Conservation (phyloP, 2,888 invertebrate genomes). For the Xanthorhoe designata region DNA sequence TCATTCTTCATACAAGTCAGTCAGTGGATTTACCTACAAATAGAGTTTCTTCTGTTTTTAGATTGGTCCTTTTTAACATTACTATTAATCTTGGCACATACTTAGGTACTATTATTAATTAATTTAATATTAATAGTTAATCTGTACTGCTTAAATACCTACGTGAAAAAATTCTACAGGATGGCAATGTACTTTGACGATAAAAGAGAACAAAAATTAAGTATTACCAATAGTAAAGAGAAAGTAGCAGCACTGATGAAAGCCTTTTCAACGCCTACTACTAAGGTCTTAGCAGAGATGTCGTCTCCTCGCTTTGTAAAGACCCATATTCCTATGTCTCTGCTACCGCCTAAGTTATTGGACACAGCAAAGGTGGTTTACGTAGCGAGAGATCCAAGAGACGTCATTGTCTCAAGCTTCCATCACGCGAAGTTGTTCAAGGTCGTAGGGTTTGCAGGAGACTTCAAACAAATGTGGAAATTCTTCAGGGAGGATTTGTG, state of each 20-base stretch:
- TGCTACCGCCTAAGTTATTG: slow-evolving; percentile 86
- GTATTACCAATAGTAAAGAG: background rate
- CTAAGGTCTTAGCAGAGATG: slow-evolving; percentile 33
- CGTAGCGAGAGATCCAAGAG: slow-evolving; percentile 92
- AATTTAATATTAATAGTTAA: too few relatives aligned
- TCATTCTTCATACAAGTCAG: too few relatives aligned
- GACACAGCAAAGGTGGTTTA: slow-evolving; percentile 87
- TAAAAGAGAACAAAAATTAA: background rate
- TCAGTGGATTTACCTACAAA: too few relatives aligned
- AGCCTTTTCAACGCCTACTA: slow-evolving; percentile 18
- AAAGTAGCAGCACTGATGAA: slow-evolving; percentile 16
- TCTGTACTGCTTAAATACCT: too few relatives aligned
- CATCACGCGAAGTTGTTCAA: slow-evolving; percentile 85
- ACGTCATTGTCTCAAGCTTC: slow-evolving; percentile 91
- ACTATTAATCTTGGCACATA: too few relatives aligned
- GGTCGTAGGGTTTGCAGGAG: slow-evolving; percentile 81
- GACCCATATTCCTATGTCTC: slow-evolving; percentile 89
- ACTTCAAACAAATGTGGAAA: slow-evolving; percentile 87
- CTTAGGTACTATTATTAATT: too few relatives aligned
- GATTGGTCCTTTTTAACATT: too few relatives aligned
- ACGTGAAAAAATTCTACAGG: slow-evolving; percentile 14
- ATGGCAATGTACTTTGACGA: slow-evolving; percentile 29
- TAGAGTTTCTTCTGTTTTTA: too few relatives aligned
- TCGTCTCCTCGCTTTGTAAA: slow-evolving; percentile 63
- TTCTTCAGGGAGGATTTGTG: slow-evolving; percentile 86